Evolutionary conservation across 2,888 invertebrate species (phyloP).

Genomic region (Frankliniella intonsa): DNA sequence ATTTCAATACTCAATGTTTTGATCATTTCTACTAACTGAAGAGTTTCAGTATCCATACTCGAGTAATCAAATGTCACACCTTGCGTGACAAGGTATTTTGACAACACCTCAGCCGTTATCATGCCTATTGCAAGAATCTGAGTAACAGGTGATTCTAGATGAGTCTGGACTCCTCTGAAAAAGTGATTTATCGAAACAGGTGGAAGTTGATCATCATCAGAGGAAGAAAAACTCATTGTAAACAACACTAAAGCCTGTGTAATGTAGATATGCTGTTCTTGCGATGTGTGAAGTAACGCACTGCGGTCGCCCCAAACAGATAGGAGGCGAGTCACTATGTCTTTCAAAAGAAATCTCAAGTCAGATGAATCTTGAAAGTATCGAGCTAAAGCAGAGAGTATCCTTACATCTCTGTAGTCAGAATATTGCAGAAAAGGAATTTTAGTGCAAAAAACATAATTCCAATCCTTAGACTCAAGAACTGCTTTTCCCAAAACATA

Average conservation of each 20-base stretch:
- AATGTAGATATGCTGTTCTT: conserved; percentile 66
- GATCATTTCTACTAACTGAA: conserved; percentile 51
- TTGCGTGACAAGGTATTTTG: conserved; percentile 46
- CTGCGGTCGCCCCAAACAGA: conserved; percentile 66
- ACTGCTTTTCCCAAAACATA: conserved; percentile 53
- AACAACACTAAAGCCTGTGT: conserved; percentile 60
- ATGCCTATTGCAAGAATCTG: conserved; percentile 65
- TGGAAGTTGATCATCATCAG: neutral
- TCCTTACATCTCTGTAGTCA: conserved; percentile 47
- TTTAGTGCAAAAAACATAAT: conserved; percentile 59
- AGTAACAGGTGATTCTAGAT: conserved; percentile 60
- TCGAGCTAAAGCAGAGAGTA: conserved; percentile 57
- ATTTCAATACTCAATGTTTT: conserved; percentile 46
- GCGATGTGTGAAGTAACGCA: conserved; percentile 56
- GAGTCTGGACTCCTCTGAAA: conserved; percentile 62
- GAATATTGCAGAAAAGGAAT: conserved; percentile 54
- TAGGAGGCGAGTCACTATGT: conserved; percentile 54
- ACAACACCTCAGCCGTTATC: conserved; percentile 58
- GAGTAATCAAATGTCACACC: conserved; percentile 62
- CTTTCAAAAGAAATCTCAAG: conserved; percentile 41
- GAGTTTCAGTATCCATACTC: conserved; percentile 50
- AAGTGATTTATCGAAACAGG: conserved; percentile 50
- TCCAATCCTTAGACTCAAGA: conserved; percentile 57
- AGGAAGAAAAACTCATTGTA: neutral
- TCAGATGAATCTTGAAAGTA: conserved; percentile 50